Percentiles rank a stretch among this genome's conserved stretches.
phyloP scores from a whole-genome alignment of 2,888 invertebrate genomes.

The Nemoura dubitans region DNA sequence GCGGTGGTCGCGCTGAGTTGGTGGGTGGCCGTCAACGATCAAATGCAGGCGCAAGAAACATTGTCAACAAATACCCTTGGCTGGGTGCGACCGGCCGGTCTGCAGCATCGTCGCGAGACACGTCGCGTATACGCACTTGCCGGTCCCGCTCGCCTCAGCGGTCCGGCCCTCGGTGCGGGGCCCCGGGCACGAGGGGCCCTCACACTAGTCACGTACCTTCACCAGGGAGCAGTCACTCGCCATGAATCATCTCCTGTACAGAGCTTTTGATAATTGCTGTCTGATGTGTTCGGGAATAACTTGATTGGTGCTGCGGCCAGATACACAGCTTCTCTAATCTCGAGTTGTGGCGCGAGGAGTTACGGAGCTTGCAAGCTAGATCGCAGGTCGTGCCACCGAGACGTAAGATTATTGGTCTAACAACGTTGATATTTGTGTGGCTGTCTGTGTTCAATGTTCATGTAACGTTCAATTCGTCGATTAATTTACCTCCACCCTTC shows the following conservation, averaged over 20 bases:
- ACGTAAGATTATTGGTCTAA: slow-evolving; percentile 24
- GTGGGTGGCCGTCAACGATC: slow-evolving; percentile 34
- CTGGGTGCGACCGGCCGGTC: not conserved
- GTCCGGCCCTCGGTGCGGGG: not conserved
- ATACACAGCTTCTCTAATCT: too few species aligned
- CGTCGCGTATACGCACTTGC: not conserved
- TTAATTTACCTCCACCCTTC: slow-evolving; percentile 47
- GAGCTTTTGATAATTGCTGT: not conserved
- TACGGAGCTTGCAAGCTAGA: not conserved
- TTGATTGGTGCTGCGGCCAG: not conserved
- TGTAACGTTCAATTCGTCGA: slow-evolving; percentile 47
- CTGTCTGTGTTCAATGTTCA: slow-evolving; percentile 36
- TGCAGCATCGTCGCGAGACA: not conserved
- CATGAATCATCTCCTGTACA: not conserved
- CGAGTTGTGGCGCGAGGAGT: too few species aligned
- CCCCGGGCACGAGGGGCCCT: not conserved
- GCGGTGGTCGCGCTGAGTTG: slow-evolving; percentile 14
- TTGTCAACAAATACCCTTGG: slow-evolving; percentile 23
- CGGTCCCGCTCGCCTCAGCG: not conserved
- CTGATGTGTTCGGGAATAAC: not conserved
- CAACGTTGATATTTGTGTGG: slow-evolving; percentile 28
- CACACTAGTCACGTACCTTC: not conserved
- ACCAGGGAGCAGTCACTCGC: not conserved
- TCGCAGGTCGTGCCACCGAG: slow-evolving; percentile 1
- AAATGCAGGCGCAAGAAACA: slow-evolving; percentile 28